Evolutionary conservation across 53 echinoderm and acorn worm genomes (phyloP).

Genomic region (Echinometra lucunter): DNA sequence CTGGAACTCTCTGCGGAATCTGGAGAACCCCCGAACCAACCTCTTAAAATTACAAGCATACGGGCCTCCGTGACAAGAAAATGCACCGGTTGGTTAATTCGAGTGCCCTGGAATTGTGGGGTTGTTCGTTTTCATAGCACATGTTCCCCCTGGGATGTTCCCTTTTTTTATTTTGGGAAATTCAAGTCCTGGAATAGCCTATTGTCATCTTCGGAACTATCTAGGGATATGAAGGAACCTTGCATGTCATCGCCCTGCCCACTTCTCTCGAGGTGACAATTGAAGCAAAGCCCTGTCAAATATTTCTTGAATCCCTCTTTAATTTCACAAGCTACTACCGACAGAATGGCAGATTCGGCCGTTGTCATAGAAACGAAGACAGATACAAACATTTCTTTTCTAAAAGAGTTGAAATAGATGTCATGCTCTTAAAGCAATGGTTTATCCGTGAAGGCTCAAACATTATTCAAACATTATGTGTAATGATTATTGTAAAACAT

Average conservation of each 20-base stretch:
- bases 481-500: no score
- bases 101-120: background rate
- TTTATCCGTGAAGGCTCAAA: no score
- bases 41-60: conserved; percentile 14
- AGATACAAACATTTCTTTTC: background rate
- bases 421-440: background rate
- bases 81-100: conserved; percentile 20
- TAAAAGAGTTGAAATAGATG: background rate
- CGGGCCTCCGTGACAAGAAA: conserved; percentile 2
- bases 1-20: background rate
- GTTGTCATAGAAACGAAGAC: background rate
- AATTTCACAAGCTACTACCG: conserved; percentile 15
- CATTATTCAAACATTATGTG: no score
- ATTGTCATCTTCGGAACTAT: background rate
- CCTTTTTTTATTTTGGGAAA: background rate
- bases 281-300: conserved; percentile 41
- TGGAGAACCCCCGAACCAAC: background rate
- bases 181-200: background rate
- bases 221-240: background rate
- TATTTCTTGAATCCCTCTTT: conserved; percentile 8
- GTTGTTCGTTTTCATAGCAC: conserved; percentile 24
- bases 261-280: background rate
- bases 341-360: background rate
- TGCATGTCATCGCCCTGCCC: conserved; percentile 8
- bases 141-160: background rate